phyloP scores from a whole-genome alignment of 2,888 invertebrate species.

The Pomacea canaliculata region DNA sequence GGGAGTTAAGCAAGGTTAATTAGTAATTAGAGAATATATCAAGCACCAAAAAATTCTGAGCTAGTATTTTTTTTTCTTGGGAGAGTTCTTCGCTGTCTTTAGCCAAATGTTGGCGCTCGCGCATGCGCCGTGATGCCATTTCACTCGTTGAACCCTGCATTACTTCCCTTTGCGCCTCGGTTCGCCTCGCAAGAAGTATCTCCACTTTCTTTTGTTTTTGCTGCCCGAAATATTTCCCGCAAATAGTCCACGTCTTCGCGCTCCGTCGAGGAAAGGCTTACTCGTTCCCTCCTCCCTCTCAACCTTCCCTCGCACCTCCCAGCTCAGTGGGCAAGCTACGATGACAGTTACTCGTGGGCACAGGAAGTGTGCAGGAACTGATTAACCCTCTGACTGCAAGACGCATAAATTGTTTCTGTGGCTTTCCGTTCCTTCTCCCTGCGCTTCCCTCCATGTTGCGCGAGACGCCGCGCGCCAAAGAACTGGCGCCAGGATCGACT shows the following conservation, averaged over 20 bases:
- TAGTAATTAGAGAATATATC: no score
- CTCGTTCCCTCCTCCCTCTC: background rate
- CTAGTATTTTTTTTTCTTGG: no score
- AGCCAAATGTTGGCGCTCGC: background rate
- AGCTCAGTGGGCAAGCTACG: no score
- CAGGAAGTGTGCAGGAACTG: no score
- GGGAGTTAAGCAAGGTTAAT: no score
- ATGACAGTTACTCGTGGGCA: no score
- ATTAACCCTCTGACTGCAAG: background rate
- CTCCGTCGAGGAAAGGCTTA: background rate
- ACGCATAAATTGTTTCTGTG: background rate
- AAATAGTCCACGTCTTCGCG: conserved; percentile 3
- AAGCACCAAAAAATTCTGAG: no score
- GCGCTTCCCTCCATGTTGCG: background rate
- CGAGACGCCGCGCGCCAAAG: no score
- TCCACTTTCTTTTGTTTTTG: conserved; percentile 13
- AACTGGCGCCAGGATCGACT: no score
- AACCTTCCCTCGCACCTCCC: background rate
- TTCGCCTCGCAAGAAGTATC: conserved; percentile 6
- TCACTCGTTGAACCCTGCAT: conserved; percentile 6
- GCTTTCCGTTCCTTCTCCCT: conserved; percentile 3
- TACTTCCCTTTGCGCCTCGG: background rate
- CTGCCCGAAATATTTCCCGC: background rate
- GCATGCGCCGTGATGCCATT: background rate
- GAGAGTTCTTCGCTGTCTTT: background rate